Conservation (phyloP, 2,797 vertebrate genomes). For the Odontamblyopus lacepedii region DNA sequence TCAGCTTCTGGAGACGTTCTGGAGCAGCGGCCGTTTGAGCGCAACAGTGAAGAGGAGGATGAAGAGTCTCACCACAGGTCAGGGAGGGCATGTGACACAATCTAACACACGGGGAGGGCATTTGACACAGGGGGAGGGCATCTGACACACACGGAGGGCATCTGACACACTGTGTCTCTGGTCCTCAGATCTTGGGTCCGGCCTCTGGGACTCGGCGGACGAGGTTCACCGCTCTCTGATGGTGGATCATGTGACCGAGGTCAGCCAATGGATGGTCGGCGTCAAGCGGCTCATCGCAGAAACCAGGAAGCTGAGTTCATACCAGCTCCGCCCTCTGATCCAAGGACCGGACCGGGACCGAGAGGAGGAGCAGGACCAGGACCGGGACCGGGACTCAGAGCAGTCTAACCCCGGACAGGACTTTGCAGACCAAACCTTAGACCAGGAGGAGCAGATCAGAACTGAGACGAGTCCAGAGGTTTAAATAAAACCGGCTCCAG, state of each 20-base stretch:
- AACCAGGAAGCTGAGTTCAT: slow-evolving; percentile 74
- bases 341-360: neutral
- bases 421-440: neutral
- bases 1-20: slow-evolving; percentile 82
- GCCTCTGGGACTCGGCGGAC: slow-evolving; percentile 85
- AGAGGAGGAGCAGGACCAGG: neutral
- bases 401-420: neutral
- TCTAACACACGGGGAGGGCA: slow-evolving; percentile 33
- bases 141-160: too few relatives aligned
- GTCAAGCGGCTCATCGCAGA: slow-evolving; percentile 93
- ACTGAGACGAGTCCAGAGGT: too few relatives aligned
- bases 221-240: slow-evolving; percentile 91
- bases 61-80: slow-evolving; percentile 83
- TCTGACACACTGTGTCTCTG: neutral
- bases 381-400: neutral
- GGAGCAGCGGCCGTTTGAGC: slow-evolving; percentile 85
- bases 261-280: slow-evolving; percentile 96
- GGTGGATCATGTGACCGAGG: slow-evolving; percentile 93
- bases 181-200: slow-evolving; percentile 78
- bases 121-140: too few relatives aligned
- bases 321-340: slow-evolving; percentile 17
- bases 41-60: slow-evolving; percentile 86
- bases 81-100: neutral
- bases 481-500: too few relatives aligned
- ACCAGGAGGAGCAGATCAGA: too few relatives aligned